A percentile compares a stretch with the other conserved stretches of the same genome.
These are phyloP conservation scores for Brachirus orientalis DNA, from an alignment of 2,113 vertebrate species.

Conservation along the genomic window DNA sequence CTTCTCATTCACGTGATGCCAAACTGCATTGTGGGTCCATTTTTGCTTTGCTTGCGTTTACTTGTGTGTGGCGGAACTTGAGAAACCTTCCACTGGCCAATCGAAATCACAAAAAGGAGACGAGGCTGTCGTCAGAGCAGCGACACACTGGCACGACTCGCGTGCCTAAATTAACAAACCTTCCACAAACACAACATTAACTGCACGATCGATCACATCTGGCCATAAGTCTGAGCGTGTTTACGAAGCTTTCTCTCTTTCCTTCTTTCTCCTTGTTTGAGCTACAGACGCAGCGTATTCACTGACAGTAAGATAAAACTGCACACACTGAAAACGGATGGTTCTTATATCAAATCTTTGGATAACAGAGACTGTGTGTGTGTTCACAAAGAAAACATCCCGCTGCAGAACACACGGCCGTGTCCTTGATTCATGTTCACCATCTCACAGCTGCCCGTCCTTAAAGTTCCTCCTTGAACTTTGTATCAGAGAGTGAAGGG, in stretches of 20 bases:
- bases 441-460: slow-evolving; percentile 2
- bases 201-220: slow-evolving; percentile 40
- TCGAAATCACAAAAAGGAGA: too few species aligned
- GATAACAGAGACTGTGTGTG: slow-evolving; percentile 37
- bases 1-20: too few species aligned
- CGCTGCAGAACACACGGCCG: background rate
- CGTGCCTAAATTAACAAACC: slow-evolving; percentile 25
- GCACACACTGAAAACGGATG: slow-evolving; percentile 25
- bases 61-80: too few species aligned
- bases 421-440: background rate
- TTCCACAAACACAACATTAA: slow-evolving; percentile 31
- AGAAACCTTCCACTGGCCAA: too few species aligned
- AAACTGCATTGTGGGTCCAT: too few species aligned
- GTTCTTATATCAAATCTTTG: slow-evolving; percentile 44
- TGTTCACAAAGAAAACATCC: slow-evolving; percentile 20
- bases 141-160: too few species aligned
- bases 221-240: slow-evolving; percentile 13
- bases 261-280: background rate
- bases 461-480: slow-evolving; percentile 1
- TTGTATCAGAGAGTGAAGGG: background rate
- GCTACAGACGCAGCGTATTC: slow-evolving; percentile 6
- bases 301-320: slow-evolving; percentile 14
- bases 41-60: too few species aligned
- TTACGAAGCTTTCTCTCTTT: background rate
- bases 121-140: too few species aligned